A percentile compares a stretch with the other conserved stretches of the same genome.
Conservation (phyloP, 2,888 invertebrate genomes). For the Mythimna ferrago region DNA sequence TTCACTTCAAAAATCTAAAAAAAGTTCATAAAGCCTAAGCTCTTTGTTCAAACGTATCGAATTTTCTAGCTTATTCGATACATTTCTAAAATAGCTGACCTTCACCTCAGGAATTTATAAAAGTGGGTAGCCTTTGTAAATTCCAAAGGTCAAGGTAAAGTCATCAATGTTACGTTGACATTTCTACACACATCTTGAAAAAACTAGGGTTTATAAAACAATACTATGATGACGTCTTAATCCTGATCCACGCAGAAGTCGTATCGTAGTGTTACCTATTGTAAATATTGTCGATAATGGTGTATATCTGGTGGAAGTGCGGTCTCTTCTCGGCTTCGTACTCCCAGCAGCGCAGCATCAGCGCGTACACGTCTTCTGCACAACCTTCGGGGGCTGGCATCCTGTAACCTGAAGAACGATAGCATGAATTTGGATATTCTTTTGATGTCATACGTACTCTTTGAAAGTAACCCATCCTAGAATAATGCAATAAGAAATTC, state of each 20-base stretch:
- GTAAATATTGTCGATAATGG: conserved; percentile 93
- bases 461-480: too few species aligned
- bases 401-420: conserved; percentile 93
- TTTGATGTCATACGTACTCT: background rate
- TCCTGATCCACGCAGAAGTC: background rate
- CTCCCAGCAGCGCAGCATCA: conserved; percentile 98
- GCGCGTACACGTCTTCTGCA: conserved; percentile 96
- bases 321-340: conserved; percentile 97
- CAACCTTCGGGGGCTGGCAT: conserved; percentile 98
- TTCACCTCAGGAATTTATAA: too few species aligned
- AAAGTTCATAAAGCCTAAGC: background rate
- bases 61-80: background rate
- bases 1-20: background rate
- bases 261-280: conserved; percentile 77
- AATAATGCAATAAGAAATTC: too few species aligned
- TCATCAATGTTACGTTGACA: background rate
- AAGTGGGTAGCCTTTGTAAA: too few species aligned
- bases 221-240: conserved; percentile 4
- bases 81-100: background rate
- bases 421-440: background rate
- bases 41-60: background rate
- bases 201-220: conserved; percentile 6
- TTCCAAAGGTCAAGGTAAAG: too few species aligned
- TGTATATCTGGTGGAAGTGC: conserved; percentile 97
- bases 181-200: conserved; percentile 3